Conservation (phyloP, 2,797 vertebrate genomes). For the Crenichthys baileyi region DNA sequence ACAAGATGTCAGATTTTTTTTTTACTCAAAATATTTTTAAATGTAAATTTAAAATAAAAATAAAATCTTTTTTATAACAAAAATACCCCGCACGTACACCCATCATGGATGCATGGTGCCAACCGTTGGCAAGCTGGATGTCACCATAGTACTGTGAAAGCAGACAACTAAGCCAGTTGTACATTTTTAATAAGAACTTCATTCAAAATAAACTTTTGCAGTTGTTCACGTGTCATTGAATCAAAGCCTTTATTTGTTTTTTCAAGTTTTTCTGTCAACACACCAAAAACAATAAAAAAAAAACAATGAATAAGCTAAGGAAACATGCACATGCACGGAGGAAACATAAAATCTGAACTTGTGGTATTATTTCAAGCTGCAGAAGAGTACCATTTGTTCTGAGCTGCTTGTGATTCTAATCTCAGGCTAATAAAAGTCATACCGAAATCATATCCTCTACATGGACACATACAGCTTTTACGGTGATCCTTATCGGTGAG, state of each 20-base stretch:
- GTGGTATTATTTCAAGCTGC: constrained; percentile 12
- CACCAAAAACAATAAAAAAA: constrained; percentile 1
- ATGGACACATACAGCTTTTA: constrained; percentile 10
- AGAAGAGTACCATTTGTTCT: not conserved
- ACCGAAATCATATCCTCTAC: not conserved
- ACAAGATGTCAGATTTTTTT: not conserved
- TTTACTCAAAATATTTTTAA: not conserved
- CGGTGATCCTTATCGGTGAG: constrained; percentile 56
- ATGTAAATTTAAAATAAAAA: not conserved
- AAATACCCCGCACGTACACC: not conserved
- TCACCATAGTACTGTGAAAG: not conserved
- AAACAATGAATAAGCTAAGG: constrained; percentile 3
- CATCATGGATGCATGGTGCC: not conserved
- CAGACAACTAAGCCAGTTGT: not conserved
- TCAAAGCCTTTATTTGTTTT: not conserved
- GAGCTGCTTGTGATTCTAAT: constrained; percentile 18
- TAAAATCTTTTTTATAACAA: not conserved
- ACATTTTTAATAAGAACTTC: not conserved
- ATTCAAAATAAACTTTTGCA: too few species aligned
- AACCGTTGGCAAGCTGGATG: not conserved
- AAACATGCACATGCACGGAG: constrained; percentile 24
- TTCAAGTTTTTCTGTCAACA: not conserved
- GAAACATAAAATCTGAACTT: constrained; percentile 36
- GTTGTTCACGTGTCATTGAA: not conserved
- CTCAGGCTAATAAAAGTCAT: constrained; percentile 15